Evolutionary conservation across 2,888 invertebrate species (phyloP).

Genomic region (Trichacis sp.): DNA sequence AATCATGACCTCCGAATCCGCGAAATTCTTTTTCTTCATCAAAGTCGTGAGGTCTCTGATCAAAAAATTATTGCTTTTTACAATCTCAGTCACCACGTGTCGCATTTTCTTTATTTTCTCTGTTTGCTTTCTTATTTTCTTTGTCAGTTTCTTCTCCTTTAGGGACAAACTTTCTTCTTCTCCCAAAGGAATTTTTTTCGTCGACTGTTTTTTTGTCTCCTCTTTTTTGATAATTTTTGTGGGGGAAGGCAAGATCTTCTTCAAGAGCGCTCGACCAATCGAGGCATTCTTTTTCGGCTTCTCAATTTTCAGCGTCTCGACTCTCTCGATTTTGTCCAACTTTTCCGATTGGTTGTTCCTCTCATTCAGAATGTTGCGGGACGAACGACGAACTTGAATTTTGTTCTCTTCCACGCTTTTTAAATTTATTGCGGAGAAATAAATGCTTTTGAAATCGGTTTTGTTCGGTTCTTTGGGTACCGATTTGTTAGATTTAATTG

Average conservation of each 20-base stretch:
- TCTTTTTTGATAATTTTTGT: not conserved
- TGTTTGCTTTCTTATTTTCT: not conserved
- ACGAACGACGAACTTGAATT: not conserved
- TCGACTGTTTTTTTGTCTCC: not conserved
- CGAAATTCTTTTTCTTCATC: not conserved
- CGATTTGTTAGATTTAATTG: too few relatives aligned
- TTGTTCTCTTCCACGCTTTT: slow-evolving; percentile 2
- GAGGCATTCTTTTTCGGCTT: not conserved
- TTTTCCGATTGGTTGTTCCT: not conserved
- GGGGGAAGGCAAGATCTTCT: not conserved
- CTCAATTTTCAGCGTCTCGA: not conserved
- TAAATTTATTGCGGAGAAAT: slow-evolving; percentile 1
- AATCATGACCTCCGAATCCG: not conserved
- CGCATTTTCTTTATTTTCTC: not conserved
- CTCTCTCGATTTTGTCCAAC: not conserved
- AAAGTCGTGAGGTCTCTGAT: not conserved
- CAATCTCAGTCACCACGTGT: not conserved
- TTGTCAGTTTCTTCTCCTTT: not conserved
- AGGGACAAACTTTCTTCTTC: not conserved
- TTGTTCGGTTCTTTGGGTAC: not conserved
- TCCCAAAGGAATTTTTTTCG: not conserved
- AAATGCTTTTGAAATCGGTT: not conserved
- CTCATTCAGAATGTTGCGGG: not conserved
- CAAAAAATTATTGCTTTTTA: not conserved
- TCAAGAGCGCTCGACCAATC: not conserved